These are phyloP conservation scores for Acropora yongei DNA, from an alignment of 64 coral and sea anemone species.

Conservation along the genomic window DNA sequence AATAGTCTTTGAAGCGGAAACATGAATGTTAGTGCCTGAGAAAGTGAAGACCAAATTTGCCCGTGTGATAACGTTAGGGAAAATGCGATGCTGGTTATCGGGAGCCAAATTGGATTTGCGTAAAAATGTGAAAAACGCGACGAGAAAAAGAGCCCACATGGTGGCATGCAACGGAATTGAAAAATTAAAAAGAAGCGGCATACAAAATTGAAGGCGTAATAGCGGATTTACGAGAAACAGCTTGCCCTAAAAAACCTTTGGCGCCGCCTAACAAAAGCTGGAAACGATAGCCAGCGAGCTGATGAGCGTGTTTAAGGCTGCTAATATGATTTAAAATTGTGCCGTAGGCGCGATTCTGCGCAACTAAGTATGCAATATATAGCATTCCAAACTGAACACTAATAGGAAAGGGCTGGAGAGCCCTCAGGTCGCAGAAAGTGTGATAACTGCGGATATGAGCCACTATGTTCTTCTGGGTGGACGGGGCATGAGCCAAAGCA, in stretches of 20 bases:
- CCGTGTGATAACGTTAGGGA: conserved; percentile 23
- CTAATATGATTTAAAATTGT: conserved; percentile 46
- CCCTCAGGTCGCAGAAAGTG: conserved; percentile 10
- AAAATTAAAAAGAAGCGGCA: not conserved
- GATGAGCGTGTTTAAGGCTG: conserved; percentile 35
- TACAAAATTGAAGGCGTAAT: conserved; percentile 46
- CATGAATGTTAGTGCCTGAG: conserved; percentile 6
- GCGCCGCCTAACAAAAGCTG: not conserved
- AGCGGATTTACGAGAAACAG: conserved; percentile 1
- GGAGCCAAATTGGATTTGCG: conserved; percentile 46
- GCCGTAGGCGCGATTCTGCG: not conserved
- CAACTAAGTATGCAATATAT: conserved; percentile 18
- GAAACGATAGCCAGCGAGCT: conserved; percentile 2
- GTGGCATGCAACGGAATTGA: not conserved
- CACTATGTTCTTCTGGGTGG: conserved; percentile 8
- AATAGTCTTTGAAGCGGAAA: conserved; percentile 9
- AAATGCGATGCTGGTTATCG: not conserved
- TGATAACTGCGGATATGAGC: conserved; percentile 27
- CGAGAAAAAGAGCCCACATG: conserved; percentile 51
- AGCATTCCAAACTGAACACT: not conserved
- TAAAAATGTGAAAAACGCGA: conserved; percentile 48
- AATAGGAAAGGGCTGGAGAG: conserved; percentile 32
- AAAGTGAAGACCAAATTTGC: conserved; percentile 8
- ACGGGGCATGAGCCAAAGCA: conserved; percentile 2
- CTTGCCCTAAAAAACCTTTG: conserved; percentile 18